Conservation (phyloP, 2,888 invertebrate genomes). For the Caenorhabditis sp. region DNA sequence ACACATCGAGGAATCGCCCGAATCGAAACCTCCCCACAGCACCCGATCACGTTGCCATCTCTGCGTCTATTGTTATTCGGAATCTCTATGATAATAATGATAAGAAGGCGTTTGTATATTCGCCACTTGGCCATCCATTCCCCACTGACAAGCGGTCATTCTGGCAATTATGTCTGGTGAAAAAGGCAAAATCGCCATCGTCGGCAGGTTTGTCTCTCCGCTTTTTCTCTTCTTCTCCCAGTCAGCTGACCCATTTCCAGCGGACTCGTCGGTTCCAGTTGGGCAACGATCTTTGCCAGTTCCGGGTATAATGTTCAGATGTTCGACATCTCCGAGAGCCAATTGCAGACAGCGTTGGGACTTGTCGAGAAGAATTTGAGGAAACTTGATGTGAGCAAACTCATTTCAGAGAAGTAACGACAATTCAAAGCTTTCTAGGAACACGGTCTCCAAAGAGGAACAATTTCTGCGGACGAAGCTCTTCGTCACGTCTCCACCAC, state of each 20-base stretch:
- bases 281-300: constrained; percentile 97
- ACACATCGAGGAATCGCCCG: constrained; percentile 44
- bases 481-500: constrained; percentile 58
- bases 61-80: constrained; percentile 51
- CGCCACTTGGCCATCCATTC: constrained; percentile 11
- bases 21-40: too few relatives aligned
- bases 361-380: constrained; percentile 63
- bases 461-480: constrained; percentile 73
- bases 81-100: constrained; percentile 19
- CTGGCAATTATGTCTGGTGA: constrained; percentile 8
- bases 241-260: too few relatives aligned
- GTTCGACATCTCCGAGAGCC: constrained; percentile 87
- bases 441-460: constrained; percentile 66
- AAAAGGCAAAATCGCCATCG: constrained; percentile 71
- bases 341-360: constrained; percentile 44
- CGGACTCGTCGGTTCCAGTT: constrained; percentile 95
- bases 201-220: constrained; percentile 69
- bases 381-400: constrained; percentile 70
- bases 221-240: too few relatives aligned
- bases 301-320: constrained; percentile 93
- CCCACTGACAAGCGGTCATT: constrained; percentile 6
- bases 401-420: too few relatives aligned
- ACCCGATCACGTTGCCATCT: constrained; percentile 41
- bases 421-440: too few relatives aligned
- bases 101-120: constrained; percentile 29